phyloP scores from a whole-genome alignment of 1,140 invertebrate genomes.

The Lycorma delicatula region DNA sequence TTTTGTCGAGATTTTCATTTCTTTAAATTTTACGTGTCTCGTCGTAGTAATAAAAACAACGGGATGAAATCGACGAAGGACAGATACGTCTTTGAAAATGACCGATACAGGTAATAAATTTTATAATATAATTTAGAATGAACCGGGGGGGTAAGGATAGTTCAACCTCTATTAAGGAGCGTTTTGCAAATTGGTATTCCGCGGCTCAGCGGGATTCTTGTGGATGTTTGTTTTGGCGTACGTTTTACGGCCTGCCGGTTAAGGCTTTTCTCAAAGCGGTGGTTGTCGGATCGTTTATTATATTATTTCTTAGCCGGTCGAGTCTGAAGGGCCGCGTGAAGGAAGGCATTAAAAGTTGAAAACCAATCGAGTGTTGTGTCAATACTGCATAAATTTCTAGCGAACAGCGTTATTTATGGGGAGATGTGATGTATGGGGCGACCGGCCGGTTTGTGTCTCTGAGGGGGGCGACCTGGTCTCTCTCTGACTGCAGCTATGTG shows the following conservation, averaged over 20 bases:
- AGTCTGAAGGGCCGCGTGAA: slow-evolving; percentile 5
- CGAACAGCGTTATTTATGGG: slow-evolving; percentile 4
- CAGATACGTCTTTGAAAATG: no score
- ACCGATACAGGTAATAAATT: no score
- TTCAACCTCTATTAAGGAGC: background rate
- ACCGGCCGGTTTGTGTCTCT: background rate
- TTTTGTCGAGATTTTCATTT: no score
- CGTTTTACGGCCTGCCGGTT: background rate
- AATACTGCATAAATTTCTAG: slow-evolving; percentile 11
- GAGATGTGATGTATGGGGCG: slow-evolving; percentile 2
- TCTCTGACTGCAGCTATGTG: no score
- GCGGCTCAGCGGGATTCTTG: background rate
- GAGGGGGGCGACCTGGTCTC: background rate
- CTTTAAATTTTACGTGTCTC: no score
- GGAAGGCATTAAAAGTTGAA: slow-evolving; percentile 7
- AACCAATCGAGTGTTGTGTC: slow-evolving; percentile 9
- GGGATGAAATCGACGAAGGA: no score
- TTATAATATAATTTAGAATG: no score
- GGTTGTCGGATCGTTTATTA: slow-evolving; percentile 5
- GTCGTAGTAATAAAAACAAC: no score
- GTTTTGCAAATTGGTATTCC: slow-evolving; percentile 7
- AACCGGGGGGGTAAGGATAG: background rate
- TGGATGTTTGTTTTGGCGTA: slow-evolving; percentile 8
- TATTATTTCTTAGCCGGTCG: background rate
- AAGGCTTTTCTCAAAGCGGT: no score